Evolutionary conservation across 2,113 vertebrate species (phyloP).

Genomic region (Asarcornis scutulata): DNA sequence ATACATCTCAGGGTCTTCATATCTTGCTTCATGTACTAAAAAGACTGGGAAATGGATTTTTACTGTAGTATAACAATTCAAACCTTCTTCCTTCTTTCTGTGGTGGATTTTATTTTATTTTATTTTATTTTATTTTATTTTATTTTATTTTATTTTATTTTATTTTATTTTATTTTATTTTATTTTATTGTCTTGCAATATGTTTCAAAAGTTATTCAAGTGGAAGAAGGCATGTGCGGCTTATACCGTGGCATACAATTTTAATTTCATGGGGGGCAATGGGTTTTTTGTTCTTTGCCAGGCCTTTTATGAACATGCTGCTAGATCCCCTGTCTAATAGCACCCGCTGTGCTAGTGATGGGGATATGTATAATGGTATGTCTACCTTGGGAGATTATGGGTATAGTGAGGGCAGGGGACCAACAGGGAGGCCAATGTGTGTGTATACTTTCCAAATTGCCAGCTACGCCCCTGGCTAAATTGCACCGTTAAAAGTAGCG

Average conservation of each 20-base stretch:
- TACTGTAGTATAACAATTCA: neutral
- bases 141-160: neutral
- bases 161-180: neutral
- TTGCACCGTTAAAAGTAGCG: neutral
- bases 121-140: neutral
- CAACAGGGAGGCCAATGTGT: slow-evolving; percentile 38
- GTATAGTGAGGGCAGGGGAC: slow-evolving; percentile 37
- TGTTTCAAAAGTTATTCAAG: slow-evolving; percentile 4
- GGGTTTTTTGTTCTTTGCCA: slow-evolving; percentile 43
- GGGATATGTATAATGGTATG: slow-evolving; percentile 39
- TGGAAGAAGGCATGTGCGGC: slow-evolving; percentile 39
- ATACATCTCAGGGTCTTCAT: neutral
- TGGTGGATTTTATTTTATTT: neutral
- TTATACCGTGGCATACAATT: neutral
- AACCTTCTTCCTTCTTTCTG: neutral
- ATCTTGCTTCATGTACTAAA: neutral
- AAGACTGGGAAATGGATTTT: neutral
- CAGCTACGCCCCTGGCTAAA: slow-evolving; percentile 37
- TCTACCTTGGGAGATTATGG: slow-evolving; percentile 51
- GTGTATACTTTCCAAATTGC: slow-evolving; percentile 52
- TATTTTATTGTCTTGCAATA: neutral
- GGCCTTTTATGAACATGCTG: slow-evolving; percentile 53
- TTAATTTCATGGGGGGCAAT: slow-evolving; percentile 47
- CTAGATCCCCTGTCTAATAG: slow-evolving; percentile 38
- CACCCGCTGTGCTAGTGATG: slow-evolving; percentile 55